Evolutionary conservation across 1,140 invertebrate genomes (phyloP).

Genomic region (Ceratina calcarata): DNA sequence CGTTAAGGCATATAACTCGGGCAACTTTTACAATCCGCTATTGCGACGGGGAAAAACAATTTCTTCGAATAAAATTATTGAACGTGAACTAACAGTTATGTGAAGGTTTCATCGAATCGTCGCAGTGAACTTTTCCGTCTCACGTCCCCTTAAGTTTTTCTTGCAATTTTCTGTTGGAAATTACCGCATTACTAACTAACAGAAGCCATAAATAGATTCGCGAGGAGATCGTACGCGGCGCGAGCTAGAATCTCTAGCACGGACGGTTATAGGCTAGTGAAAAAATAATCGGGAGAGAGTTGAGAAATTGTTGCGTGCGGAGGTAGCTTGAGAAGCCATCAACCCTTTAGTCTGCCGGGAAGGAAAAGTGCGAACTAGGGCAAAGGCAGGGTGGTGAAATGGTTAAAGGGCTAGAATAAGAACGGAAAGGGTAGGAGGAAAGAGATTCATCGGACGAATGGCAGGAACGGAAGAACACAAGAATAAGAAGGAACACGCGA

Average conservation of each 20-base stretch:
- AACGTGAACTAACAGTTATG: no score
- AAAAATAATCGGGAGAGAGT: no score
- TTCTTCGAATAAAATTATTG: no score
- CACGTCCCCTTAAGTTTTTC: no score
- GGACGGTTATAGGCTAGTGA: no score
- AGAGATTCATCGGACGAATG: no score
- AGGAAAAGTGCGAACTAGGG: conserved; percentile 25
- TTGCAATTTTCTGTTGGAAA: neutral
- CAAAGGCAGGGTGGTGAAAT: conserved; percentile 21
- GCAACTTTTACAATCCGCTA: no score
- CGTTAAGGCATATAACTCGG: neutral
- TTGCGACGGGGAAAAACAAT: no score
- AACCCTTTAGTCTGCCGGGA: conserved; percentile 60
- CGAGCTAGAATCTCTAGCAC: no score
- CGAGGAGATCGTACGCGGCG: no score
- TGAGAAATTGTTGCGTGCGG: conserved; percentile 49
- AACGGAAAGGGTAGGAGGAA: conserved; percentile 28
- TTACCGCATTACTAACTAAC: neutral
- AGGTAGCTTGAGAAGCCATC: conserved; percentile 47
- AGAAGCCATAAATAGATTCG: conserved; percentile 51
- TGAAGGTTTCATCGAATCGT: no score
- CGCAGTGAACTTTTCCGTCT: neutral
- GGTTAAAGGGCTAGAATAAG: conserved; percentile 25
- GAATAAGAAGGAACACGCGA: neutral
- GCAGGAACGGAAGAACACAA: no score